These are phyloP conservation scores for Cynopterus brachyotis DNA, from an alignment of 2,113 vertebrate species.

Conservation along the genomic window DNA sequence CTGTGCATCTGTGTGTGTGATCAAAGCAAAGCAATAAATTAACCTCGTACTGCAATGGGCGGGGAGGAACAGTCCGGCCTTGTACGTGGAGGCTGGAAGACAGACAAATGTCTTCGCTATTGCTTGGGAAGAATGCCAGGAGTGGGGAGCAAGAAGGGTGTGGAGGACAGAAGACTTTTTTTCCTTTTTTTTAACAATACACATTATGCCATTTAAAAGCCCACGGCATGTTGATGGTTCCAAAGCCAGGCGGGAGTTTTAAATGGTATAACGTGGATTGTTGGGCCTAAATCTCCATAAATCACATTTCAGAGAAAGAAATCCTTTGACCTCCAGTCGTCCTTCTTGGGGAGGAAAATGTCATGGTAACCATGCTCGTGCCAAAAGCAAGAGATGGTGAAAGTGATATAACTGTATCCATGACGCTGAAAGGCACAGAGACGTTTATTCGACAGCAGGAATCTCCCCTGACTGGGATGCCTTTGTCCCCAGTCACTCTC, in stretches of 20 bases:
- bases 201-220: neutral
- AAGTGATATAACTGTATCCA: neutral
- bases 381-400: neutral
- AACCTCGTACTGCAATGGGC: neutral
- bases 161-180: neutral
- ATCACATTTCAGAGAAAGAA: neutral
- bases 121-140: neutral
- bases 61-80: neutral
- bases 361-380: constrained; percentile 6
- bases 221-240: no score
- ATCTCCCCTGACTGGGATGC: neutral
- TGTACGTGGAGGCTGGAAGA: neutral
- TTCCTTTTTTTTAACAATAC: neutral
- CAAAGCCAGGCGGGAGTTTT: no score
- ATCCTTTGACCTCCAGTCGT: neutral
- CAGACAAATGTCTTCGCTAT: constrained; percentile 19
- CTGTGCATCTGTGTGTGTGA: neutral
- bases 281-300: neutral
- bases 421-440: neutral
- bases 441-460: neutral
- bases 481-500: neutral
- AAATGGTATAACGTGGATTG: neutral
- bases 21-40: constrained; percentile 53
- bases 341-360: neutral
- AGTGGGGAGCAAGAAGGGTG: neutral